phyloP scores from a whole-genome alignment of 2,888 invertebrate species.

The Watsonalla cultraria region DNA sequence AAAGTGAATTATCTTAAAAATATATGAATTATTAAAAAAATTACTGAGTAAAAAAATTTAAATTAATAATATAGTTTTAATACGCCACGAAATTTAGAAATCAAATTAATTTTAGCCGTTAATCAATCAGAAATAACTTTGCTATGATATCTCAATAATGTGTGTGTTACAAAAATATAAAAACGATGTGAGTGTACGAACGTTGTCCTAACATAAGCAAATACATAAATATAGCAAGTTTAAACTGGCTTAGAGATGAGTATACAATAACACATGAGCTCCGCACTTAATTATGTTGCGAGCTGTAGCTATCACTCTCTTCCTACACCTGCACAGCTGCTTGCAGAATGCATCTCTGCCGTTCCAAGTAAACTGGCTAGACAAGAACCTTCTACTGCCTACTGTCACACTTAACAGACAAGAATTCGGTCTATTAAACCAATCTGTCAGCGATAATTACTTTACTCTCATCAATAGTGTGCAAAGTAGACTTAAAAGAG shows the following conservation, averaged over 20 bases:
- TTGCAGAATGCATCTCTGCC: not conserved
- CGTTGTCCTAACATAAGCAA: too few species aligned
- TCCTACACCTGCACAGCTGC: not conserved
- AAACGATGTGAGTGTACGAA: not conserved
- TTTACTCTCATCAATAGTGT: not conserved
- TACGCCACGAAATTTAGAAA: too few species aligned
- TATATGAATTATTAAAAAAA: too few species aligned
- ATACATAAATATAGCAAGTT: not conserved
- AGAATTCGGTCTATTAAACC: not conserved
- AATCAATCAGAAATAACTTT: too few species aligned
- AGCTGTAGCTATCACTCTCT: not conserved
- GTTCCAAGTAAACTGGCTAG: not conserved
- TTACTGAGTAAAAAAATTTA: too few species aligned
- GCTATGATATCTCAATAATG: not conserved
- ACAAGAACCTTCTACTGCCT: not conserved
- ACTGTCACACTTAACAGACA: not conserved
- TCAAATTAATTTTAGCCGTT: too few species aligned
- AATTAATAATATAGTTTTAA: too few species aligned
- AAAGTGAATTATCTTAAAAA: not conserved
- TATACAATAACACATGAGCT: not conserved
- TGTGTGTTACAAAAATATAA: not conserved
- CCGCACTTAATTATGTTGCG: not conserved
- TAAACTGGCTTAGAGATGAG: not conserved
- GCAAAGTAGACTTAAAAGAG: conserved; percentile 24
- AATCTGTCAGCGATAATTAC: not conserved